Percentiles rank a stretch among this genome's conserved stretches.
Evolutionary conservation across 1,140 invertebrate genomes (phyloP).

Genomic region (Bombus fervidus): DNA sequence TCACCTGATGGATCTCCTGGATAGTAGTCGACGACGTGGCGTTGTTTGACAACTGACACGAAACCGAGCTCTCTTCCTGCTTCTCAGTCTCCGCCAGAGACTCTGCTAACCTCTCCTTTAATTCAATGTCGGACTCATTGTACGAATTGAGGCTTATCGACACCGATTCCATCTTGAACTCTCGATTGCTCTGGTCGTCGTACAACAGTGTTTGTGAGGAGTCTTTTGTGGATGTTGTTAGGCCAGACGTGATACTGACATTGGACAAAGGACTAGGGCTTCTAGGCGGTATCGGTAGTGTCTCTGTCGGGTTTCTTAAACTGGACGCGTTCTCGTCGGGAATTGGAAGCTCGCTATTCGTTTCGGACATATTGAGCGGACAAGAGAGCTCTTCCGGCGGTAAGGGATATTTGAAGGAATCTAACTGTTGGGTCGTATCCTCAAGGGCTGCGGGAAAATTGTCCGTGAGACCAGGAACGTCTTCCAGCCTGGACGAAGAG

Average conservation of each 20-base stretch:
- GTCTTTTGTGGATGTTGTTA: constrained; percentile 68
- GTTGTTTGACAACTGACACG: constrained; percentile 69
- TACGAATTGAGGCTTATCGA: constrained; percentile 68
- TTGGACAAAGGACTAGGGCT: constrained; percentile 63
- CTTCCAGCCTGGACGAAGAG: constrained; percentile 31
- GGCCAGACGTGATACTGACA: constrained; percentile 46
- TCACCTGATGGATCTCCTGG: constrained; percentile 78
- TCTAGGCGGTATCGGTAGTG: constrained; percentile 64
- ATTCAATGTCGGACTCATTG: constrained; percentile 71
- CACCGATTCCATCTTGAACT: constrained; percentile 68
- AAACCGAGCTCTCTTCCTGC: constrained; percentile 65
- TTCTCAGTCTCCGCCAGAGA: constrained; percentile 58
- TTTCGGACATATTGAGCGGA: constrained; percentile 21
- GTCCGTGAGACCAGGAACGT: constrained; percentile 22
- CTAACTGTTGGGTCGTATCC: constrained; percentile 1
- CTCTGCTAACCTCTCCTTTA: constrained; percentile 73
- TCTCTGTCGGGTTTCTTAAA: constrained; percentile 56
- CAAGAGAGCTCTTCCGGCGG: constrained; percentile 67
- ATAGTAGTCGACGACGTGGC: constrained; percentile 54
- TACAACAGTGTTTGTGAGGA: constrained; percentile 60
- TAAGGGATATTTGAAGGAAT: constrained; percentile 54
- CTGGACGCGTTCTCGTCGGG: constrained; percentile 36
- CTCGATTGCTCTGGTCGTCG: constrained; percentile 65
- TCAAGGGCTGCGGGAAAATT: constrained; percentile 54
- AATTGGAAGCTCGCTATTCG: constrained; percentile 31